Conservation (phyloP, 2,113 vertebrate genomes). For the Sinocyclocheilus anshuiensis region DNA sequence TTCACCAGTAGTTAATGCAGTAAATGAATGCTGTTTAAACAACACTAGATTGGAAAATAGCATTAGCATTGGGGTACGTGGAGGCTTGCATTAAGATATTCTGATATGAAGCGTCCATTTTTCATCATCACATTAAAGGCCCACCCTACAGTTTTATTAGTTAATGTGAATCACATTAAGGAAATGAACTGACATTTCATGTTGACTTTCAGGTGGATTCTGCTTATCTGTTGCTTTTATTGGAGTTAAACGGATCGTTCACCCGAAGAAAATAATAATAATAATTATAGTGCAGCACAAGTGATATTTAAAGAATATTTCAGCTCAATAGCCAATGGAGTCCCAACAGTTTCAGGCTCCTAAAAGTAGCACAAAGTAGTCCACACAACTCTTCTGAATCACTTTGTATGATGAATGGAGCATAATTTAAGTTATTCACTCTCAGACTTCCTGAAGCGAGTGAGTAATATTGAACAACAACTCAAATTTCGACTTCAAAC, state of each 20-base stretch:
- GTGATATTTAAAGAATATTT: not conserved
- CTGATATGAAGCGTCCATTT: not conserved
- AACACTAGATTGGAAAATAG: not conserved
- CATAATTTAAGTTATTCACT: not conserved
- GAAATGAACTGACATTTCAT: not conserved
- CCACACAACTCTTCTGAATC: not conserved
- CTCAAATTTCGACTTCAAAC: not conserved
- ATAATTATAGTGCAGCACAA: too few relatives aligned
- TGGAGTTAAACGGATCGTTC: not conserved
- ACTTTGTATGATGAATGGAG: not conserved
- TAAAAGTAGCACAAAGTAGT: not conserved
- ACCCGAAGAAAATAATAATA: not conserved
- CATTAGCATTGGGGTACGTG: not conserved
- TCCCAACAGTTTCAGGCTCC: not conserved
- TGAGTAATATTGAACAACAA: not conserved
- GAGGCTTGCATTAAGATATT: not conserved
- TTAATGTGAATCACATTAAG: not conserved
- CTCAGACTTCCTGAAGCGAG: not conserved
- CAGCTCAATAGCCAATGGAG: not conserved
- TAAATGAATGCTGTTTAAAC: too few relatives aligned
- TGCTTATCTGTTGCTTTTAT: not conserved
- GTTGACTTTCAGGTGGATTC: not conserved
- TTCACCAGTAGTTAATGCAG: too few relatives aligned
- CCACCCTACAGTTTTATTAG: not conserved
- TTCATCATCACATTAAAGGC: not conserved